These are phyloP conservation scores for Cacoxenus indagator DNA, from an alignment of 2,888 invertebrate species.

Conservation along the genomic window DNA sequence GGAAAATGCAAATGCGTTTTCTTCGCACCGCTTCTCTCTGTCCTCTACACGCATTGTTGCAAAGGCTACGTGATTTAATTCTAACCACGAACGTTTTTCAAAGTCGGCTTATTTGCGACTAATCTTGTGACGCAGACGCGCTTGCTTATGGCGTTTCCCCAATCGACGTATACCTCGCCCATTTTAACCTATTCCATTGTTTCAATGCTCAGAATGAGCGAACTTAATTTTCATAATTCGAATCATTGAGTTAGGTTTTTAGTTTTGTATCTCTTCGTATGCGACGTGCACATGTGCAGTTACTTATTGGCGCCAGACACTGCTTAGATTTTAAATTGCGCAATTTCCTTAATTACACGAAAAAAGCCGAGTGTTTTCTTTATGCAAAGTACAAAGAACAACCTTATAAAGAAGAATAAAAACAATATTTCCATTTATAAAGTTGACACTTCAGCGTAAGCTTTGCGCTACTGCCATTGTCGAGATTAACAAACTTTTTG, in stretches of 20 bases:
- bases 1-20: slow-evolving; percentile 12
- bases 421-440: slow-evolving; percentile 1
- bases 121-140: neutral
- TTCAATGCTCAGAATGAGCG: neutral
- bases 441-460: slow-evolving; percentile 17
- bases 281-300: neutral
- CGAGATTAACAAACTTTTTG: slow-evolving; percentile 17
- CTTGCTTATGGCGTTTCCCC: no score
- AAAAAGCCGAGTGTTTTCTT: slow-evolving; percentile 10
- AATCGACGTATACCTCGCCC: no score
- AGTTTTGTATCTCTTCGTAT: neutral
- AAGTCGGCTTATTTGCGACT: slow-evolving; percentile 13
- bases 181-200: neutral
- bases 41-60: no score
- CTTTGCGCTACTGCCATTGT: neutral
- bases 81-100: slow-evolving; percentile 13
- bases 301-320: neutral
- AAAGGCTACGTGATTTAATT: no score
- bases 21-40: no score
- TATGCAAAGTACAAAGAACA: slow-evolving; percentile 8
- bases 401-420: neutral
- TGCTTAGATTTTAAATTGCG: slow-evolving; percentile 7
- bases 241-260: neutral
- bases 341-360: slow-evolving; percentile 29
- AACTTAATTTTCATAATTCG: neutral